phyloP scores from a whole-genome alignment of 2,797 vertebrate species.

The Sternotherus odoratus region DNA sequence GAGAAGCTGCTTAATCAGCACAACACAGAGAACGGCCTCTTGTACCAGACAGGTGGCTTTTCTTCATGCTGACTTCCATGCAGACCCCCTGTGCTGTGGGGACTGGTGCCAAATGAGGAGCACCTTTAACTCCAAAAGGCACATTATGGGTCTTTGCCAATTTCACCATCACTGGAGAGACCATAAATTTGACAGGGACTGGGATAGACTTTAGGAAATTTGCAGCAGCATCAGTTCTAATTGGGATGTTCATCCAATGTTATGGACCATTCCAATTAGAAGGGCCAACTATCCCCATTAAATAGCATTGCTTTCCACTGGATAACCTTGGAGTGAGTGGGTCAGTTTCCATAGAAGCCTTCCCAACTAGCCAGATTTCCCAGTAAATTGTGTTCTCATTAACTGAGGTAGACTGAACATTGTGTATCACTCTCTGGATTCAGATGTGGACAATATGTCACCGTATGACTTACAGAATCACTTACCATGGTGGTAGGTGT shows the following conservation, averaged over 20 bases:
- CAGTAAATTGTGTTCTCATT: not conserved
- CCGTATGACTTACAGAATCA: not conserved
- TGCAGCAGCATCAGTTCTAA: not conserved
- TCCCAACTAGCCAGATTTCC: not conserved
- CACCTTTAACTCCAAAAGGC: not conserved
- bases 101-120: not conserved
- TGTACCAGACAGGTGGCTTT: not conserved
- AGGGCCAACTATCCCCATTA: not conserved
- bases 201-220: not conserved
- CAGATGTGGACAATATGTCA: not conserved
- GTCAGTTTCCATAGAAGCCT: not conserved
- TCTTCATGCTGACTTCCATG: not conserved
- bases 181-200: not conserved
- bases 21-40: not conserved
- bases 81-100: not conserved
- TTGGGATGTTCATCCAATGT: not conserved
- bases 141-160: not conserved
- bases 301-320: not conserved
- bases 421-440: not conserved
- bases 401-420: not conserved
- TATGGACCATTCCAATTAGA: not conserved
- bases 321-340: not conserved
- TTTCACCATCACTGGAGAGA: not conserved
- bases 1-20: too few relatives aligned
- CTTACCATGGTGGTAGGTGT: accelerated